Evolutionary conservation across 2,797 vertebrate genomes (phyloP), one percentile per base, ranked within the genome.

Genomic region (Taeniopygia guttata): DNA sequence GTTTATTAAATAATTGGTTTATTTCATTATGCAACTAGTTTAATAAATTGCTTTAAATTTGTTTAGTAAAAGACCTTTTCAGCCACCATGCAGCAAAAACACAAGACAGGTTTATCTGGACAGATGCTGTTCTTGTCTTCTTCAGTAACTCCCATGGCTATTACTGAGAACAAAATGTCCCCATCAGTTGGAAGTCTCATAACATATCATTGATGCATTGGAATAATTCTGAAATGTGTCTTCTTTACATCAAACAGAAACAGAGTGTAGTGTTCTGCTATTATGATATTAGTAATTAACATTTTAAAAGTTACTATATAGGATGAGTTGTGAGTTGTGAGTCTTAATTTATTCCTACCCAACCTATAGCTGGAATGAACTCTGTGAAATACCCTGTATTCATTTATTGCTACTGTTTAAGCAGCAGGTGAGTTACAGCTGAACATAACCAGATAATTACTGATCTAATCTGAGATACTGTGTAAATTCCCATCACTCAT

Each of bases 371-470:
- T 90, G 38, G 43, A 78, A 85, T 14, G 29, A 89, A 82, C 27
- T 32, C 38, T 7, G 7, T 67, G 87, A 91, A 67, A 80, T 51
- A 81, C 64, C 30, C 43, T 87, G 19, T 32, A 43, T 87, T 89
- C 66, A 79, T 82, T 87, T 66, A 73, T 69, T 89, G 60, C 42
- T 68, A 15, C 29, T 82, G 25, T 82, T 90, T 52, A 79, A 76
- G 48, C 42, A 69, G 30, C 76, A 88, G 67, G 66, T 90, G 83
- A 84, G 32, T 70, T 95, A 60, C 52, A 80, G 78, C 40, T 93
- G 66, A 84, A 77, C 11, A 23, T 70, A 75, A 84, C 40, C 36
- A 96, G 67, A 92, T 94, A 94, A 94, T 87, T 91, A 87, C 82
- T 85, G 55, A 69, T 95, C 55, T 94, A 75, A 89, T 89, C 59